Conservation (phyloP, 2,113 vertebrate genomes). For the Cygnus atratus region DNA sequence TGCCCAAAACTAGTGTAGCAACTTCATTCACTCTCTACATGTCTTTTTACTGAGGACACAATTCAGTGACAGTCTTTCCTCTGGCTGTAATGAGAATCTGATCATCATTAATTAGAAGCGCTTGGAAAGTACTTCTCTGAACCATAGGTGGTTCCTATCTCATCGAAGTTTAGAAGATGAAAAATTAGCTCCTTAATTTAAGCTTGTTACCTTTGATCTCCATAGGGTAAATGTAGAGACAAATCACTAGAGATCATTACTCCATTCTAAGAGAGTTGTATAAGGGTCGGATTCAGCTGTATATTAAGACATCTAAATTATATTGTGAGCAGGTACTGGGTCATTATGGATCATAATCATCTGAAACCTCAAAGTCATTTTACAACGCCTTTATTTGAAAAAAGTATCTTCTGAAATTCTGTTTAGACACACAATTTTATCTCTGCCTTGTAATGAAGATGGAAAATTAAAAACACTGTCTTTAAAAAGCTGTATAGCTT, state of each 20-base stretch:
- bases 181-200: conserved; percentile 50
- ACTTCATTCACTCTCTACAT: neutral
- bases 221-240: neutral
- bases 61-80: neutral
- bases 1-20: neutral
- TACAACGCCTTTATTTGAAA: neutral
- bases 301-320: neutral
- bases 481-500: neutral
- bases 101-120: conserved; percentile 44
- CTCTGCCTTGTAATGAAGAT: neutral
- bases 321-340: neutral
- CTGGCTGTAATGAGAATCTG: conserved; percentile 16
- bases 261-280: neutral
- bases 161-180: conserved; percentile 7
- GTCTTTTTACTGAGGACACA: neutral
- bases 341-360: neutral
- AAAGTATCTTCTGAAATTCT: neutral
- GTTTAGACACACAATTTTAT: neutral
- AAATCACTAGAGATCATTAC: neutral
- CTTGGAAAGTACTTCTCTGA: neutral
- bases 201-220: neutral
- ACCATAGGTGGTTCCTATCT: neutral
- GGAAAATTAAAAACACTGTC: neutral
- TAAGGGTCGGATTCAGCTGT: neutral
- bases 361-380: neutral